A percentile compares a stretch with the other conserved stretches of the same genome.
Evolutionary conservation across 2,113 vertebrate genomes (phyloP).

Genomic region (Gnathonemus echidnorhynchus): DNA sequence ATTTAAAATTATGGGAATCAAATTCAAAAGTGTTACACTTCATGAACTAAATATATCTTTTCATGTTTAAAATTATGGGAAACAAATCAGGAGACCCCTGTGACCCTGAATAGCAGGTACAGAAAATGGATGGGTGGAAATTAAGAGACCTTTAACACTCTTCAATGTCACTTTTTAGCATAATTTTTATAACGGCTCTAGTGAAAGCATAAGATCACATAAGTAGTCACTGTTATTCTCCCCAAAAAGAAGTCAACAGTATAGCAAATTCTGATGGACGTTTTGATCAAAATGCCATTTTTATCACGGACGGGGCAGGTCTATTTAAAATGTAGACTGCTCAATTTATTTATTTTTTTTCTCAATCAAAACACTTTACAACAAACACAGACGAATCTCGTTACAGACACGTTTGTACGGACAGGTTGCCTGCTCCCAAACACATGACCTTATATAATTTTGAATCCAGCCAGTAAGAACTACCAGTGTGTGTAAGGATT

Average conservation of each 20-base stretch:
- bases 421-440: not conserved
- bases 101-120: not conserved
- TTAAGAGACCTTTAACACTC: not conserved
- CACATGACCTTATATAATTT: not conserved
- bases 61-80: not conserved
- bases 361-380: not conserved
- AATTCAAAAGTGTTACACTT: not conserved
- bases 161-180: not conserved
- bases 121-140: not conserved
- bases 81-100: not conserved
- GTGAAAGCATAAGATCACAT: not conserved
- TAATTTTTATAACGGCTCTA: not conserved
- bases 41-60: not conserved
- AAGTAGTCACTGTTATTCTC: not conserved
- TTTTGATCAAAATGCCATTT: not conserved
- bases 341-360: not conserved
- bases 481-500: not conserved
- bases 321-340: not conserved
- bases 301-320: not conserved
- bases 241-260: not conserved
- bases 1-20: not conserved
- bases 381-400: not conserved
- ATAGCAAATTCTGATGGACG: not conserved
- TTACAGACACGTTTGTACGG: not conserved
- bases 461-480: not conserved